Evolutionary conservation across 64 coral and sea anemone species (phyloP), one percentile per base, ranked within the genome.

Genomic region (Stichodactyla helianthus): DNA sequence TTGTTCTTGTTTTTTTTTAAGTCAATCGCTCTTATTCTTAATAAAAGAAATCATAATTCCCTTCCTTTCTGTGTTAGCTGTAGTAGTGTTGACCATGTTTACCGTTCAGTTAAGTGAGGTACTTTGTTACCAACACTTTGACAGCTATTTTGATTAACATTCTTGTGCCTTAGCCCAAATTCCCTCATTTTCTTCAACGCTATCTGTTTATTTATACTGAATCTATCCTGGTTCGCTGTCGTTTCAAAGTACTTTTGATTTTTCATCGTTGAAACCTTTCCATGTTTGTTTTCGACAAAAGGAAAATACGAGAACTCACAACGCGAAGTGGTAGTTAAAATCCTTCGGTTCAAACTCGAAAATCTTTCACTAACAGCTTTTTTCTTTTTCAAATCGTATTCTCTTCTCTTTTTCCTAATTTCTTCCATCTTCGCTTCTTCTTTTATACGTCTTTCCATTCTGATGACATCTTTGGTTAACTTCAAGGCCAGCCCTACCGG

Each of bases 401-500:
- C 52, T 22, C 17, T 54, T 53, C 78, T 81, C 15, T 81, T 81
- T 81, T 54, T 81, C 53, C 78, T 52, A 8, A 81, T 81, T 81
- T 81, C 78, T 11, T 81, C 50, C 35, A 81, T 51, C 52, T 54
- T 51, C 0, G 35, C 18, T 51, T 81, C 50, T 54, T 81, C 78
- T 22, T 81, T 51, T 8, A 52, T 52, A 6, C 52, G 51, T 19
- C 78, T 51, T 15, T 81, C 78, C 50, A 81, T 81, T 19, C 22
- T 51, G 5, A 81, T 54, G 20, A 81, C 78, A 81, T 81, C 78
- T 28, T 17, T 81, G 14, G 78, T 28, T 22, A 81, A 51, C 15
- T 51, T 52, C 0, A 81, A 19, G 8, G 78, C 78, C 20, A 81
- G 52, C 4, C 35, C 78, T 12, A 81, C 13, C 18, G 78, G 78